phyloP scores from a whole-genome alignment of 2,888 invertebrate species.

The Cataglyphis rosenhaueri region DNA sequence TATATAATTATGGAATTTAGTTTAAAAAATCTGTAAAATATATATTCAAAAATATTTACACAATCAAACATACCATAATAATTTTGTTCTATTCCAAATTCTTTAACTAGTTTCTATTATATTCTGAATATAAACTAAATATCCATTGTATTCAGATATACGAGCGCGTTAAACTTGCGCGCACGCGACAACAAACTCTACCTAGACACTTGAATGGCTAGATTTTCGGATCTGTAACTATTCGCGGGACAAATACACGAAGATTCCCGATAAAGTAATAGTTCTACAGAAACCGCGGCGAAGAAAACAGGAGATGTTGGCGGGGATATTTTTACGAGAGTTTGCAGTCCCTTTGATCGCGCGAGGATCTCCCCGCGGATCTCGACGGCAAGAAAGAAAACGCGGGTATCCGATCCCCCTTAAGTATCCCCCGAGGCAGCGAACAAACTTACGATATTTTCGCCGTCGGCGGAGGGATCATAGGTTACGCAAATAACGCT shows the following conservation, averaged over 20 bases:
- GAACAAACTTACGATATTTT: conserved; percentile 65
- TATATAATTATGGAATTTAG: neutral
- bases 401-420: conserved; percentile 47
- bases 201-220: conserved; percentile 4
- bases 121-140: neutral
- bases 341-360: conserved; percentile 54
- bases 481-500: conserved; percentile 63
- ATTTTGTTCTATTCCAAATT: neutral
- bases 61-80: neutral
- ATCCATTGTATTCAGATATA: conserved; percentile 23
- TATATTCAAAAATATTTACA: neutral
- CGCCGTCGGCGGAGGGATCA: conserved; percentile 54
- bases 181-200: neutral
- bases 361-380: conserved; percentile 32
- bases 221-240: conserved; percentile 48
- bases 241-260: conserved; percentile 33
- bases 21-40: neutral
- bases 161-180: conserved; percentile 1
- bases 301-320: conserved; percentile 41
- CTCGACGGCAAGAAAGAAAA: conserved; percentile 29
- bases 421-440: conserved; percentile 49
- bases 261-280: conserved; percentile 54
- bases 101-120: neutral
- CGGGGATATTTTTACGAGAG: conserved; percentile 46
- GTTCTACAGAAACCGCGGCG: conserved; percentile 26